Conservation (phyloP, 2,888 invertebrate species). For the Gortyna flavago region DNA sequence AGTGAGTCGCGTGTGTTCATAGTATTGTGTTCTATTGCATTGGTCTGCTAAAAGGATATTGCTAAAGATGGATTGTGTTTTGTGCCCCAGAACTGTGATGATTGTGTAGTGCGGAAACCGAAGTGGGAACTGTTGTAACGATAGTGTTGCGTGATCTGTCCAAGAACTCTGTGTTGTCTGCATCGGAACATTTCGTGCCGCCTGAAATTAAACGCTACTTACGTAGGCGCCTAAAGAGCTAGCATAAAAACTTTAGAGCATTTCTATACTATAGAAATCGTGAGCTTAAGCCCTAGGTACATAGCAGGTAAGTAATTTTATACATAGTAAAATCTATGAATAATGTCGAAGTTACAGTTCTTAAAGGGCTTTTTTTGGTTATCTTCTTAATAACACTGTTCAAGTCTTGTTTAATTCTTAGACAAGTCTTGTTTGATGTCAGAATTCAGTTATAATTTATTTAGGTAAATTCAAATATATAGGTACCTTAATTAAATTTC, state of each 20-base stretch:
- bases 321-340: not conserved
- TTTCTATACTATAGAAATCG: not conserved
- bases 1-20: conserved; percentile 48
- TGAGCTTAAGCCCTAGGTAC: not conserved
- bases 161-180: conserved; percentile 44
- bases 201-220: conserved; percentile 40
- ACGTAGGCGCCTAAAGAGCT: conserved; percentile 25
- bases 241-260: conserved; percentile 9
- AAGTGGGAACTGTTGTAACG: conserved; percentile 48
- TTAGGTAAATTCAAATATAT: not conserved
- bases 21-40: conserved; percentile 52
- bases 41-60: conserved; percentile 26
- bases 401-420: not conserved
- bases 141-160: conserved; percentile 43
- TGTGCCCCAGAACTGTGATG: conserved; percentile 39
- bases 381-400: not conserved
- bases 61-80: conserved; percentile 28
- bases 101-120: conserved; percentile 53
- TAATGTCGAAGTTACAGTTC: not conserved
- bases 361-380: not conserved
- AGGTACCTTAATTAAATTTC: not conserved
- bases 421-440: not conserved
- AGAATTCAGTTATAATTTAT: not conserved
- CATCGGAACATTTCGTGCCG: conserved; percentile 46
- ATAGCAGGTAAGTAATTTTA: conserved; percentile 26